phyloP scores from a whole-genome alignment of 1,140 invertebrate species.

The Anastrepha obliqua region DNA sequence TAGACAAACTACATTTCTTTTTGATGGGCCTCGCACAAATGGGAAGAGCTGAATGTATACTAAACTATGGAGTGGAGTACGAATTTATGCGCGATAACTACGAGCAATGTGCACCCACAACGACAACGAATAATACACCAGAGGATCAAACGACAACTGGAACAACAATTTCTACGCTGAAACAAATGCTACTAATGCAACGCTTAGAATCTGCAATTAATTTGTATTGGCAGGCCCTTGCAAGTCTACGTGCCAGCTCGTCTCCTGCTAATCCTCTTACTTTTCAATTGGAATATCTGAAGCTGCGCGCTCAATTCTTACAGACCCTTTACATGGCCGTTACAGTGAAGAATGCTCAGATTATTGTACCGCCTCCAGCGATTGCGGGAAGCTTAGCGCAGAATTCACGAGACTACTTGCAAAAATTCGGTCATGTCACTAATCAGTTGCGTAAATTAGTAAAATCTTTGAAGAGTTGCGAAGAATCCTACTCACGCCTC shows the following conservation, averaged over 20 bases:
- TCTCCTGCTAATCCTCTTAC: constrained; percentile 72
- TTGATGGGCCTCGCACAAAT: constrained; percentile 85
- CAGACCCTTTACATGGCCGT: constrained; percentile 85
- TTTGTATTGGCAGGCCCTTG: constrained; percentile 80
- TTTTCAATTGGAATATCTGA: constrained; percentile 88
- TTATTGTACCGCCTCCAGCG: constrained; percentile 93
- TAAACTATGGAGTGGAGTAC: constrained; percentile 74
- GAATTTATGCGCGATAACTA: constrained; percentile 68
- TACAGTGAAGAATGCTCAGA: constrained; percentile 86
- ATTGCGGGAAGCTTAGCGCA: constrained; percentile 89
- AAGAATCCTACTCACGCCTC: constrained; percentile 86
- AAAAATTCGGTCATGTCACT: constrained; percentile 88
- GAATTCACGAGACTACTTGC: constrained; percentile 86
- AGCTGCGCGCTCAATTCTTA: constrained; percentile 84
- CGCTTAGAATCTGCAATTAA: constrained; percentile 79
- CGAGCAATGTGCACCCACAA: constrained; percentile 59
- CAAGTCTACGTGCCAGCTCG: constrained; percentile 81
- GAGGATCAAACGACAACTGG: constrained; percentile 59
- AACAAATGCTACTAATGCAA: constrained; percentile 75
- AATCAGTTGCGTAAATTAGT: constrained; percentile 78
- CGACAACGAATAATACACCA: neutral
- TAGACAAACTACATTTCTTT: constrained; percentile 94
- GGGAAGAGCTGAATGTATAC: constrained; percentile 79
- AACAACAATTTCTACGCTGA: constrained; percentile 60
- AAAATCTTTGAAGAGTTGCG: constrained; percentile 85